Evolutionary conservation across 2,113 vertebrate species (phyloP), one percentile per base, ranked within the genome.

Genomic region (Caloenas nicobarica): DNA sequence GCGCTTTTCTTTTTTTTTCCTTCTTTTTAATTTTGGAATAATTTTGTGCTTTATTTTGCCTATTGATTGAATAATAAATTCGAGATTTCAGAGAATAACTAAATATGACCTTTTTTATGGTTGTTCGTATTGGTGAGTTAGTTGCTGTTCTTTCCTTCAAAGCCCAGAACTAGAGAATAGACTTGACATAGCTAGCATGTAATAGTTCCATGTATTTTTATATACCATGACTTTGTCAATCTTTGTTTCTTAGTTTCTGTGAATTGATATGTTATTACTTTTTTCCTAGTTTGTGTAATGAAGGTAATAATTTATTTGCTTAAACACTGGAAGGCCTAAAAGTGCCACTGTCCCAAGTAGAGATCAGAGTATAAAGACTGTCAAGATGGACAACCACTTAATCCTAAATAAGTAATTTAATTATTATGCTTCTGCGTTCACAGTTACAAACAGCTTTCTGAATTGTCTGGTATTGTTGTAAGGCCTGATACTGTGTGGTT

Each of bases 291-390:
- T 50, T 42, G 5, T 57, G 6, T 77, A 89, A 86, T 22, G 24
- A 71, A 72, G 25, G 73, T 84, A 91, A 61, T 38, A 61, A 11
- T 42, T 29, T 56, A 53, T 60, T 82, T 94, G 8, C 38, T 38
- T 70, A 36, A 81, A 74, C 6, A 50, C 28, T 46, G 13, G 19
- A 44, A 84, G 65, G 29, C 25, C 78, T 36, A 78, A 17, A 73
- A 77, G 22, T 81, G 44, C 28, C 10, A 3, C 36, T 80, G 54
- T 80, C 36, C n/a, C 0, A 0, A 48, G 9, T 16, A 13, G 2
- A 50, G 33, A 17, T 80, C 54, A 33, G 57, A 58, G 12, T 23
- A 58, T 61, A 57, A 73, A 76, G 28, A 11, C 29, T 81, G 19
- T 71, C 38, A 42, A 38, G 58, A 15, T 17, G 57, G 68, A 23